phyloP scores from a whole-genome alignment of 2,888 invertebrate genomes.

The Parelbella ahira region DNA sequence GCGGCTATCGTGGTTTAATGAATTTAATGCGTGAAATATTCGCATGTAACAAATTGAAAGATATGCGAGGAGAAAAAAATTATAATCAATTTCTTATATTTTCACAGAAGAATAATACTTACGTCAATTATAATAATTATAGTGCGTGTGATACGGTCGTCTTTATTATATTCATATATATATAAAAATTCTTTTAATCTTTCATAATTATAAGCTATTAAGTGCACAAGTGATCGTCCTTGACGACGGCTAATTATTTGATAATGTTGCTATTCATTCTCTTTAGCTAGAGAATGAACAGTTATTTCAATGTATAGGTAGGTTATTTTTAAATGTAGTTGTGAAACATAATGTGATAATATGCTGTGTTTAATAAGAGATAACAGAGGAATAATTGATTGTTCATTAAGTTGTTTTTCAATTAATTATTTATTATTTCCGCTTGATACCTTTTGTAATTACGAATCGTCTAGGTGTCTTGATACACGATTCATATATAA shows the following conservation, averaged over 20 bases:
- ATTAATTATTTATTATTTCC: no score
- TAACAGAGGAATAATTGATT: no score
- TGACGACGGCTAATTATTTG: conserved; percentile 5
- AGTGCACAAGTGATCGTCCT: conserved; percentile 9
- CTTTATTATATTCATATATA: neutral
- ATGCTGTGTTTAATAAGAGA: no score
- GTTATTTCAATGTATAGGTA: no score
- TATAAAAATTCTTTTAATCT: conserved; percentile 8
- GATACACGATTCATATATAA: no score
- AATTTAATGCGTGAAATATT: conserved; percentile 6
- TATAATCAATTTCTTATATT: neutral
- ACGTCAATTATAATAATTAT: conserved; percentile 12
- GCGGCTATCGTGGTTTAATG: neutral
- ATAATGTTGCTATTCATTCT: no score
- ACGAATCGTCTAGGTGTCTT: no score
- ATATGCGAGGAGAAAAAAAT: conserved; percentile 1
- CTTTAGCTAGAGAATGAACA: no score
- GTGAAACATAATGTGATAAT: no score
- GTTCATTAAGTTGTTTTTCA: no score
- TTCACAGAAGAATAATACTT: conserved; percentile 6
- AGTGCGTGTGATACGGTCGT: conserved; percentile 4
- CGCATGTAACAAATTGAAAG: conserved; percentile 9
- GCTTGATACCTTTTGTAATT: no score
- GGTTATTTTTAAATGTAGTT: no score
- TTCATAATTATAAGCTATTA: conserved; percentile 10